Evolutionary conservation across 2,113 vertebrate genomes (phyloP).

Genomic region (Catagonus wagneri): DNA sequence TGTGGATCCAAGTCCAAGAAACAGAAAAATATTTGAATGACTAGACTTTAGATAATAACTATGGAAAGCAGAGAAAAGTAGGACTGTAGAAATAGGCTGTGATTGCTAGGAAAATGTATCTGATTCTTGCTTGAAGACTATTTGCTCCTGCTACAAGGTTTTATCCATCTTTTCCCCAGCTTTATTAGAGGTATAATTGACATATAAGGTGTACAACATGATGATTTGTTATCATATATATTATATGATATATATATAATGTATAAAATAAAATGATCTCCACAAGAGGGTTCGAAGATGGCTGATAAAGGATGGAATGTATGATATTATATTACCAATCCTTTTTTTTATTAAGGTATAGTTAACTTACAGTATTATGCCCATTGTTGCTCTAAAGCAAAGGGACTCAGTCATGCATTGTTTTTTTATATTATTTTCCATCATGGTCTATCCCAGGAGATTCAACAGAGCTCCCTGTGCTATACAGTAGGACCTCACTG

Average conservation of each 20-base stretch:
- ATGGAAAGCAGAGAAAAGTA: neutral
- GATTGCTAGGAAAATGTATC: neutral
- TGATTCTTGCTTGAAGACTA: neutral
- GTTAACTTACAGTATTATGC: too few relatives aligned
- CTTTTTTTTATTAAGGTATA: neutral
- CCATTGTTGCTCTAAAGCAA: too few relatives aligned
- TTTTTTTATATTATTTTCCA: too few relatives aligned
- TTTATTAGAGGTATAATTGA: neutral
- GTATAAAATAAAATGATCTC: neutral
- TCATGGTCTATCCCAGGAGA: too few relatives aligned
- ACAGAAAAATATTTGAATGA: neutral
- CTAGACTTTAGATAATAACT: neutral
- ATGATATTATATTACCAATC: neutral
- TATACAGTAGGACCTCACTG: too few relatives aligned
- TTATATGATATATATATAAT: neutral
- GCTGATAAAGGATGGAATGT: slow-evolving; percentile 15
- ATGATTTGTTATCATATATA: neutral
- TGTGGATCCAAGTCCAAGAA: neutral
- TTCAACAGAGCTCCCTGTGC: too few relatives aligned
- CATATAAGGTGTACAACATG: neutral
- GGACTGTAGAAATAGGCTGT: neutral
- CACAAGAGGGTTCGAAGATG: neutral
- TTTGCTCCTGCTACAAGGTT: neutral
- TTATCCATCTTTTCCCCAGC: neutral
- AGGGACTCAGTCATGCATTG: too few relatives aligned